Base-by-base conservation (phyloP, 2,797 vertebrate genomes). In the Lagorchestes hirsutus region DNA sequence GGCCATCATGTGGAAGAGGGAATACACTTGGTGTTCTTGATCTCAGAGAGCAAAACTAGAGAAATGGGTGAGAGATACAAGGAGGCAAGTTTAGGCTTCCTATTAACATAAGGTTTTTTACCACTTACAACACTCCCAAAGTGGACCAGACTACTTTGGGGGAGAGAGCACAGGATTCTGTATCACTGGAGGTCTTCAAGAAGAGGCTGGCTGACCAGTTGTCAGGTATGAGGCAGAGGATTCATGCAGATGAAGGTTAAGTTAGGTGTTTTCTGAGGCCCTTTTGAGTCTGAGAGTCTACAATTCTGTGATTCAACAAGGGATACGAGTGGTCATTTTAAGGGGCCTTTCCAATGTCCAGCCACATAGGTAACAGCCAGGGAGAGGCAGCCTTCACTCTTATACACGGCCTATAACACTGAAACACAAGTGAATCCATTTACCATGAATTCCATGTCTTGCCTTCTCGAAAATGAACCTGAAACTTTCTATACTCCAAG, bases 371-470 rank as follows among this genome's bases (percentile, higher is more conserved):
- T 46, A n/a, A 82, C 67, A 82, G 6, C 0, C 74, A 87, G 74
- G 24, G 40, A 27, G 50, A 87, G 74, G 8, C 40, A 87, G 40
- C 40, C 40, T 50, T 50, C 74, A 27, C 9, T 87, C 52, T 62
- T 54, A 27, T 4, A 16, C 5, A 52, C 28, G 52, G 22, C 28
- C 58, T 16, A 18, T 13, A 50, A 28, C 9, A 56, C 57, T 90
- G 91, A 67, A 57, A 56, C 91, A 31, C 34, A 6, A 1, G 0
- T 10, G 3, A 9, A 40, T 93, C 59, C 54, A 5, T 0, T 50
- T 13, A 46, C 8, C 46, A 57, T 2, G 5, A 50, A 50, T 0
- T 1, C 29, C 0, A 13, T n/a, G 22, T 52, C 27, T 24, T 9
- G n/a, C 28, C 50, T 96, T n/a, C 82, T 46, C 91, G 2, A 55